Conservation (phyloP, 2,113 vertebrate genomes). For the Pheucticus melanocephalus region DNA sequence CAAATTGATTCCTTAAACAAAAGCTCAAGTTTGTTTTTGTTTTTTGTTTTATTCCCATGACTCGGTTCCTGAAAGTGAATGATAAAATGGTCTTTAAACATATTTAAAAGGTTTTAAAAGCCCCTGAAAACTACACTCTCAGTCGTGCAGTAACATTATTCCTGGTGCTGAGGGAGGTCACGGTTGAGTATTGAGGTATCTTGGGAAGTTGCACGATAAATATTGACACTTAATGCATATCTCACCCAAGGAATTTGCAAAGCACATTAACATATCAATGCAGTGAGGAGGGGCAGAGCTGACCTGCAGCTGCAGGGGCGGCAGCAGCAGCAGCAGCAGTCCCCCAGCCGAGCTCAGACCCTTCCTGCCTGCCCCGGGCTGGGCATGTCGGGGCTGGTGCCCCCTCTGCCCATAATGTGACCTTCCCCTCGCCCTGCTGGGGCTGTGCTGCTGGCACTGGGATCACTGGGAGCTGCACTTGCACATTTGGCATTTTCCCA, state of each 20-base stretch:
- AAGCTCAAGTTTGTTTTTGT: neutral
- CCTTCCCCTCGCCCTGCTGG: neutral
- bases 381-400: too few species aligned
- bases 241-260: neutral
- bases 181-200: accelerated
- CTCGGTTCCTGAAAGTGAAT: neutral
- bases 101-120: neutral
- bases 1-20: neutral
- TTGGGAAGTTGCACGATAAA: neutral
- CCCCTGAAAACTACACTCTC: neutral
- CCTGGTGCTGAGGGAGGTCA: neutral
- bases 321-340: neutral
- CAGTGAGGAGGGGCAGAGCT: neutral
- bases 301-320: neutral
- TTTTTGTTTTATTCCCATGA: neutral
- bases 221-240: accelerated
- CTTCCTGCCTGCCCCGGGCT: accelerated
- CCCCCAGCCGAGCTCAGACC: neutral
- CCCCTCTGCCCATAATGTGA: neutral
- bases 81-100: neutral
- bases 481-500: neutral
- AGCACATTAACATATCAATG: accelerated
- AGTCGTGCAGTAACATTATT: neutral
- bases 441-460: accelerated
- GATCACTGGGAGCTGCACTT: neutral